These are phyloP conservation scores for Aeoliscus strigatus DNA, from an alignment of 2,797 vertebrate genomes.

Conservation along the genomic window DNA sequence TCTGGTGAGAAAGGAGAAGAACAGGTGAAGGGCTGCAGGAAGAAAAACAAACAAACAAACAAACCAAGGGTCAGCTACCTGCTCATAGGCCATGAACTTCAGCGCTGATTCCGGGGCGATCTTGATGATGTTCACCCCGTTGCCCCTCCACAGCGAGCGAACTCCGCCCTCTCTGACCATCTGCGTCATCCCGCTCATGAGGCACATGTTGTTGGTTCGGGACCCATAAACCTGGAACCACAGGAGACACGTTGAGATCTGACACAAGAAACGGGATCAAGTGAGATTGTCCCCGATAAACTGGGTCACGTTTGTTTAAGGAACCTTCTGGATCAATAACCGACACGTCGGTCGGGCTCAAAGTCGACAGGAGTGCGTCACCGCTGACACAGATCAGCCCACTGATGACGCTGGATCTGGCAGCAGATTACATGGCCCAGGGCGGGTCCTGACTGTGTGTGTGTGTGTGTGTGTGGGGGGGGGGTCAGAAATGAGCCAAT, in stretches of 20 bases:
- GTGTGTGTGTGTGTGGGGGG: no score
- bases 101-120: conserved; percentile 93
- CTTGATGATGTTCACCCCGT: conserved; percentile 91
- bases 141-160: conserved; percentile 88
- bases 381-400: conserved; percentile 12
- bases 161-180: conserved; percentile 92
- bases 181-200: conserved; percentile 85
- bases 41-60: no score
- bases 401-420: neutral
- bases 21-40: neutral
- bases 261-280: no score
- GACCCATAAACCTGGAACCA: conserved; percentile 87
- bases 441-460: no score
- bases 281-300: no score
- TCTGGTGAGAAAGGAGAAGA: conserved; percentile 62
- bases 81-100: conserved; percentile 98
- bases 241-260: neutral
- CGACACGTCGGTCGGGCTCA: no score
- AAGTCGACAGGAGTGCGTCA: no score
- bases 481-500: conserved; percentile 5
- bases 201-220: conserved; percentile 90
- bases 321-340: no score
- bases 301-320: no score
- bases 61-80: conserved; percentile 72
- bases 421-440: conserved; percentile 1